These are phyloP conservation scores for Betta splendens DNA, from an alignment of 2,797 vertebrate species.

Conservation along the genomic window DNA sequence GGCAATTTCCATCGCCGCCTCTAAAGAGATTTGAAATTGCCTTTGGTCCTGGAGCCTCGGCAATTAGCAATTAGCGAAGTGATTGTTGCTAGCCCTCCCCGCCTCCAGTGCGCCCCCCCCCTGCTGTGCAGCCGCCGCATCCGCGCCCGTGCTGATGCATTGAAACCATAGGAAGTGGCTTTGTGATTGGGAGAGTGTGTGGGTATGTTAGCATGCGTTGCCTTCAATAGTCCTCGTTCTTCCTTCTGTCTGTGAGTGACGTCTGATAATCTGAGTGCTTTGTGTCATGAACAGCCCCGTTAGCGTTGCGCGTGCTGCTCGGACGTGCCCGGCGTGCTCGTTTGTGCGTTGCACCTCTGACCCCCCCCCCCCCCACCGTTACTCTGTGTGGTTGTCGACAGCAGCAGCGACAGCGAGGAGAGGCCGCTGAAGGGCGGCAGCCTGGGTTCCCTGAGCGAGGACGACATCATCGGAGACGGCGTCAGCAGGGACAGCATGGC, in stretches of 20 bases:
- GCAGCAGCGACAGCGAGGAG: slow-evolving; percentile 86
- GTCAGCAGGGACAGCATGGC: slow-evolving; percentile 89
- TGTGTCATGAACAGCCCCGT: slow-evolving; percentile 7
- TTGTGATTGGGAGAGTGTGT: slow-evolving; percentile 27
- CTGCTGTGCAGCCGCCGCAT: slow-evolving; percentile 69
- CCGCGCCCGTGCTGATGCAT: slow-evolving; percentile 49
- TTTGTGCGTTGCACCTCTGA: slow-evolving; percentile 47
- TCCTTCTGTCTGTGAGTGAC: background rate
- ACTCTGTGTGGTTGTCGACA: slow-evolving; percentile 57
- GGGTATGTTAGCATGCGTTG: slow-evolving; percentile 24
- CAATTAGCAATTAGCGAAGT: slow-evolving; percentile 81
- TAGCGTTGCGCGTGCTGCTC: slow-evolving; percentile 10
- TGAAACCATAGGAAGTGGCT: slow-evolving; percentile 51
- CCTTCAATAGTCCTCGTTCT: slow-evolving; percentile 37
- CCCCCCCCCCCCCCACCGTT: slow-evolving; percentile 40
- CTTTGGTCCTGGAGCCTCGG: slow-evolving; percentile 76
- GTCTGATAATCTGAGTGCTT: slow-evolving; percentile 12
- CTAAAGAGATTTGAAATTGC: slow-evolving; percentile 81
- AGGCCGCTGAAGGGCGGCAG: slow-evolving; percentile 88
- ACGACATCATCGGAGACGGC: slow-evolving; percentile 77
- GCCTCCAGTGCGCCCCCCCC: slow-evolving; percentile 65
- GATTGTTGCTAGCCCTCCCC: slow-evolving; percentile 67
- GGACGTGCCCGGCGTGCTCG: slow-evolving; percentile 33
- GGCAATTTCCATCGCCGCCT: slow-evolving; percentile 76
- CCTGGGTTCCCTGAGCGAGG: slow-evolving; percentile 78